A percentile compares a stretch with the other conserved stretches of the same genome.
These are phyloP conservation scores for Malurus elegans DNA, from an alignment of 2,113 vertebrate genomes.

Conservation along the genomic window DNA sequence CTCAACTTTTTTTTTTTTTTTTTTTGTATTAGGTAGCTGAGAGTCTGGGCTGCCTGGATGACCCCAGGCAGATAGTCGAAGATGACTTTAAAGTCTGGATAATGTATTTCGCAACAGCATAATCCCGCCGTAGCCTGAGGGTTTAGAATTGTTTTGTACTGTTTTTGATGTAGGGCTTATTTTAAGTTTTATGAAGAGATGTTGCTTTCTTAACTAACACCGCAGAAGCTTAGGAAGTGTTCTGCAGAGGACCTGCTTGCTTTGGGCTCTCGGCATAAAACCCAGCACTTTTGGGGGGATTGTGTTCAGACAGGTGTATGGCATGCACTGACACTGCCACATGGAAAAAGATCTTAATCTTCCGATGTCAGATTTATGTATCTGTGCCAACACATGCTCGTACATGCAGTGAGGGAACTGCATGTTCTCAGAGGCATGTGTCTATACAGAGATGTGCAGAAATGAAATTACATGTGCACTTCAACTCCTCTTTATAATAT, in stretches of 20 bases:
- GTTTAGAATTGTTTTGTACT: conserved; percentile 58
- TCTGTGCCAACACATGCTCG: background rate
- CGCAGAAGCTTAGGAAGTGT: background rate
- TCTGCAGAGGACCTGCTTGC: background rate
- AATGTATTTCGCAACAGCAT: conserved; percentile 60
- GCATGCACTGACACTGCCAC: background rate
- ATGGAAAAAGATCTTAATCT: background rate
- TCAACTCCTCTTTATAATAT: background rate
- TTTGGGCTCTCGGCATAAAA: background rate
- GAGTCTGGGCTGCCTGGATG: conserved; percentile 5
- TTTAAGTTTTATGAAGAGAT: conserved; percentile 46
- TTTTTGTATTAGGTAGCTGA: background rate
- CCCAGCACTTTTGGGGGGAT: background rate
- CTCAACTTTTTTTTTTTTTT: background rate
- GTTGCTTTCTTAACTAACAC: conserved; percentile 28
- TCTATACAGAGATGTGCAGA: background rate
- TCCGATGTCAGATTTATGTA: background rate
- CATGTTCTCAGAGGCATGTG: background rate
- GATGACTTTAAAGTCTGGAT: conserved; percentile 64
- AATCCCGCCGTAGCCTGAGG: conserved; percentile 63
- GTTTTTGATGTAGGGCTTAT: conserved; percentile 64
- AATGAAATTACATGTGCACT: background rate
- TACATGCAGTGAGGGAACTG: background rate
- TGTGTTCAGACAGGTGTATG: background rate
- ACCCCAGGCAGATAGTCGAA: conserved; percentile 56